These are phyloP conservation scores for Alca torda DNA, from an alignment of 2,797 vertebrate genomes.

Conservation along the genomic window DNA sequence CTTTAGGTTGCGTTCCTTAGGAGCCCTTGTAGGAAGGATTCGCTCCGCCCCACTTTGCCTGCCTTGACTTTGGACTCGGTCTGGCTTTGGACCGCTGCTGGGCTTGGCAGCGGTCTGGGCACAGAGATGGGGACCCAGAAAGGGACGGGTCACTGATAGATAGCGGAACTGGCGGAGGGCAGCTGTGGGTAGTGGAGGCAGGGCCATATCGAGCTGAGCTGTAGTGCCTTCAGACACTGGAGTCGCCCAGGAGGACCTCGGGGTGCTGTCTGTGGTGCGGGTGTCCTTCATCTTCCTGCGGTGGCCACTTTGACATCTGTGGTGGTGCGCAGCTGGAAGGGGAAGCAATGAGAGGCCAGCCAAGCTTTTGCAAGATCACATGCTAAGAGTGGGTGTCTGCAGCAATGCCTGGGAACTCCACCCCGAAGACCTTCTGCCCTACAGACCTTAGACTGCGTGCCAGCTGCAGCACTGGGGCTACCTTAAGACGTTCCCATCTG, in stretches of 20 bases:
- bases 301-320: background rate
- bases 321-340: background rate
- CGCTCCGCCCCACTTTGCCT: background rate
- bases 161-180: background rate
- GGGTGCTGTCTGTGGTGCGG: background rate
- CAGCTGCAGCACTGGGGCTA: background rate
- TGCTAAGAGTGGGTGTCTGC: background rate
- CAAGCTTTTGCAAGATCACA: background rate
- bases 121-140: background rate
- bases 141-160: background rate
- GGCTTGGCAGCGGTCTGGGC: background rate
- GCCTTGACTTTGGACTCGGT: background rate
- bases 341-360: background rate
- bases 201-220: background rate
- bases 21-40: background rate
- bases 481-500: background rate
- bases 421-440: background rate
- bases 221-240: background rate
- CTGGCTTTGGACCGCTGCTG: background rate
- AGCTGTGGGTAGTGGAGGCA: background rate
- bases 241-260: accelerated
- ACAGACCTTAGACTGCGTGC: background rate
- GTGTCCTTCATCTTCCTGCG: background rate
- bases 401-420: background rate
- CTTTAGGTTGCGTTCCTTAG: background rate